Percentiles rank a stretch among this genome's conserved stretches.
Conservation (phyloP, 1,140 invertebrate species). For the Drosophila takahashii region DNA sequence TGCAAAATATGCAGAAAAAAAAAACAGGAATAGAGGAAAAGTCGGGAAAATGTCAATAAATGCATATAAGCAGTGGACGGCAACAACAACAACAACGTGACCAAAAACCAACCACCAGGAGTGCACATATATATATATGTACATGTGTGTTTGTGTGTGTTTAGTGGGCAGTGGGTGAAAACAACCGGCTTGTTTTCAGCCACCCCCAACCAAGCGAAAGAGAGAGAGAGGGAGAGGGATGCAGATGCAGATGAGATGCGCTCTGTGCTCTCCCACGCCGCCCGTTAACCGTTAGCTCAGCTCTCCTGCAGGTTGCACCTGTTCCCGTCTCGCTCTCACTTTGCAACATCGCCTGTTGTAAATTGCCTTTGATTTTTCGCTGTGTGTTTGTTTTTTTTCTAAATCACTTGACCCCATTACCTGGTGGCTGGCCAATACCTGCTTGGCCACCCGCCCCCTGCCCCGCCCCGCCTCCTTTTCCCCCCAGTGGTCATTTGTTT, state of each 20-base stretch:
- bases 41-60: slow-evolving; percentile 75
- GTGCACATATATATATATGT: slow-evolving; percentile 31
- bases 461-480: slow-evolving; percentile 11
- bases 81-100: slow-evolving; percentile 53
- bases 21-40: background rate
- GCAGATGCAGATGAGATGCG: slow-evolving; percentile 7
- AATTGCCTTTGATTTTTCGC: slow-evolving; percentile 39
- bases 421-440: slow-evolving; percentile 70
- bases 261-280: slow-evolving; percentile 43
- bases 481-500: slow-evolving; percentile 73
- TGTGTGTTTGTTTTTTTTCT: slow-evolving; percentile 49
- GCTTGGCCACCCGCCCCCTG: slow-evolving; percentile 18
- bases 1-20: slow-evolving; percentile 33
- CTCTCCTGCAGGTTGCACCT: slow-evolving; percentile 68
- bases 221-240: slow-evolving; percentile 18
- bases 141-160: slow-evolving; percentile 27
- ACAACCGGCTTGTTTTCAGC: slow-evolving; percentile 54
- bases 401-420: slow-evolving; percentile 82
- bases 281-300: slow-evolving; percentile 21
- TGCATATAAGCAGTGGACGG: slow-evolving; percentile 61
- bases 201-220: slow-evolving; percentile 55
- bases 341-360: slow-evolving; percentile 44
- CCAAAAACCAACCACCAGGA: slow-evolving; percentile 73
- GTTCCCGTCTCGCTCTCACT: slow-evolving; percentile 35
- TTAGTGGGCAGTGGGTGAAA: slow-evolving; percentile 41